Evolutionary conservation across 2,888 invertebrate species (phyloP), one percentile per base, ranked within the genome.

Genomic region (Hypsopygia costalis): DNA sequence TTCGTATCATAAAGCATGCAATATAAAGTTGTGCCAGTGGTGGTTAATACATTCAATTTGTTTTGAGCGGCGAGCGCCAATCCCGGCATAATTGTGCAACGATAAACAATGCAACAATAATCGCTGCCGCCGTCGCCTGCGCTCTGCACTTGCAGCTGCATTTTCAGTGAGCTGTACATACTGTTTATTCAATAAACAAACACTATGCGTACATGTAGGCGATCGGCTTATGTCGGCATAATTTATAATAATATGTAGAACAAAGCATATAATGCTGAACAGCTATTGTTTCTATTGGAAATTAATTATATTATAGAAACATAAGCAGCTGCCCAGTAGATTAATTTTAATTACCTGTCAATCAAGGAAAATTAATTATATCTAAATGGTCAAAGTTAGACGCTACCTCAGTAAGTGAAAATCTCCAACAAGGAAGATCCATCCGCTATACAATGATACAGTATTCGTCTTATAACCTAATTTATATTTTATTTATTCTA

Each of bases 21-120:
- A 52, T 67, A 69, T 70, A 70, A 68, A 70, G 61, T 52, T 62
- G 72, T 69, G 55, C 56, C 49, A 47, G 54, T 56, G 58, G 65
- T 73, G 58, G 65, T 73, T 71, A 68, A 73, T 72, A 70, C 72
- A 81, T 81, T 80, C 73, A 81, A 81, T 81, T 81, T 76, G 72
- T 77, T 77, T 75, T 66, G 67, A 71, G 62, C 60, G 58, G 51
- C 51, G 55, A 47, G 45, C 57, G 47, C 51, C 59, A 62, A 65
- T 59, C 59, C 61, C 47, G 59, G 56, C 58, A 60, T 73, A 67
- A 73, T 71, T 71, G 66, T 66, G 66, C 58, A 62, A 60, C 57
- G 49, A 66, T 72, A 73, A 71, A 76, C 75, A 79, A 73, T 69
- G 69, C 71, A 67, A 69, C 74, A 69, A 79, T 78, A 66, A 71